Base-by-base conservation (phyloP, 2,797 vertebrate species). In the Brotogeris chrysoptera region DNA sequence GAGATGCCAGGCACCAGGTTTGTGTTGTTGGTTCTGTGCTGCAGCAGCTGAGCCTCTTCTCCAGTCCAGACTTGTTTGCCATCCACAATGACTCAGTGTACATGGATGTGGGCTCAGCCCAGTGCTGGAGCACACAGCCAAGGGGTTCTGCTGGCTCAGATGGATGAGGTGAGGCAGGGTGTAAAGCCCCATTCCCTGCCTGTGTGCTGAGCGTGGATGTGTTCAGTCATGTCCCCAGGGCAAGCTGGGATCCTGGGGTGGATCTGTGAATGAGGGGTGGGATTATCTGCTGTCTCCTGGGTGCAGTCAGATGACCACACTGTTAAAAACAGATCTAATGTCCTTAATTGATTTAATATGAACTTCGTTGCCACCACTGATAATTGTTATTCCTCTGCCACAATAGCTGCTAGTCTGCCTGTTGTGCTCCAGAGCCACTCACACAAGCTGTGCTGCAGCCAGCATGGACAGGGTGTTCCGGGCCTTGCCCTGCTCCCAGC, bases 311-410 rank as follows among this genome's bases (percentile, higher is more conserved):
- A 53, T 82, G 95, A 90, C 83, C 46, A 13, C 12, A 8, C 66
- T 55, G 85, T 80, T 84, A 70, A 91, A 81, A 88, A 50, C 86
- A 81, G 86, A 68, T 94, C 79, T 83, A 46, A 78, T 93, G 52
- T 93, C 92, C 84, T 36, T 91, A 86, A 71, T 93, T n/a, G n/a
- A 78, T 93, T 95, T 96, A 61, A 81, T 95, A 76, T 27, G 81
- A 96, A 95, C 81, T 89, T 90, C 88, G 80, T 95, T 93, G 86
- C 96, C 96, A 85, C n/a, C 25, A 2, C 49, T 38, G 91, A 86
- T 84, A 19, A 50, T 53, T 73, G 69, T 68, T 69, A 17, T 20
- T 92, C 78, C 55, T 63, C 30, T 46, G 13, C 70, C 70, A n/a
- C 46, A 10, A 2, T 3, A 77, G 50, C 80, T 55, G 59, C 64